Percentiles rank a stretch among this genome's conserved stretches.
These are phyloP conservation scores for Drosophila burlai DNA, from an alignment of 1,140 invertebrate genomes.

Conservation along the genomic window DNA sequence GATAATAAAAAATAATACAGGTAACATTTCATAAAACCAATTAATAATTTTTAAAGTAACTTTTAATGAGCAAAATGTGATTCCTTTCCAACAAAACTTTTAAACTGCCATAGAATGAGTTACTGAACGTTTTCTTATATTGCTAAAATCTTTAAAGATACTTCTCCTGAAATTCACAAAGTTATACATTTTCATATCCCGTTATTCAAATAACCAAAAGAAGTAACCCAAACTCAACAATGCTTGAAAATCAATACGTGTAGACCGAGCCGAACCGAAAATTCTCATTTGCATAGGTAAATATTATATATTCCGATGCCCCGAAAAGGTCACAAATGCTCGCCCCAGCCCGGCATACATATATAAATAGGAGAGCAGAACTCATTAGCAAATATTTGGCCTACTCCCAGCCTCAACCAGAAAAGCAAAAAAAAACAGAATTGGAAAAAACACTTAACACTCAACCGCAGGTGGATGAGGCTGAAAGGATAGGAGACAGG, in stretches of 20 bases:
- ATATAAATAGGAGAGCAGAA: constrained; percentile 66
- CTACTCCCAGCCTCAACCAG: constrained; percentile 27
- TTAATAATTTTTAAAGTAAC: neutral
- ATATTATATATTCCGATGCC: constrained; percentile 36
- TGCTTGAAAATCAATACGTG: constrained; percentile 40
- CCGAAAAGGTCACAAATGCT: constrained; percentile 57
- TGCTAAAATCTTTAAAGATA: neutral
- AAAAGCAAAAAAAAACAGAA: constrained; percentile 30
- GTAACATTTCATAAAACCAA: fast-evolving
- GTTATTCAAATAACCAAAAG: neutral
- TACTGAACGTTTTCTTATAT: neutral
- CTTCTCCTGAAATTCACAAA: neutral
- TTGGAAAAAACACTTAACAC: constrained; percentile 71
- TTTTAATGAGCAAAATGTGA: neutral
- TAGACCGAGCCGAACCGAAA: constrained; percentile 15
- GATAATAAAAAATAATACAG: neutral
- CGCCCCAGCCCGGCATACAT: constrained; percentile 37
- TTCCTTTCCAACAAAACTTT: neutral
- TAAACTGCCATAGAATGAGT: too few species aligned
- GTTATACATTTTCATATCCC: constrained; percentile 6
- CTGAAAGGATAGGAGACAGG: constrained; percentile 17
- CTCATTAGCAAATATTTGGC: constrained; percentile 81
- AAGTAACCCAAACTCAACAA: neutral
- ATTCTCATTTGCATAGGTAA: constrained; percentile 57
- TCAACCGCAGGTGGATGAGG: constrained; percentile 51